These are phyloP conservation scores for Pelagia noctiluca DNA, from an alignment of 30 jellyfish, hydroid and myxozoan genomes.

Conservation along the genomic window DNA sequence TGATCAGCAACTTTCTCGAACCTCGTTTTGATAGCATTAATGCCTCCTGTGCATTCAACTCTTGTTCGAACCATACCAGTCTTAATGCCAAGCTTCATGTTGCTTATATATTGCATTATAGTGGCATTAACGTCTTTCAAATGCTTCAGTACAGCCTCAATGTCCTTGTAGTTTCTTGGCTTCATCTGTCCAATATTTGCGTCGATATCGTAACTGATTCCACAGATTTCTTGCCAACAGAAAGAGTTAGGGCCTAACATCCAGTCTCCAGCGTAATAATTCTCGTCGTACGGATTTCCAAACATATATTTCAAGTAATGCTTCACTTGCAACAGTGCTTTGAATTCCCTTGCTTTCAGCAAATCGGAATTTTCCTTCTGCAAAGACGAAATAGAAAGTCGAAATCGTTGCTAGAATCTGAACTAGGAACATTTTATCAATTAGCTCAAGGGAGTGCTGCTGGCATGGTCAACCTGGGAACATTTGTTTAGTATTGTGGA, in stretches of 20 bases:
- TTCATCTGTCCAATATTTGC: conserved; percentile 70
- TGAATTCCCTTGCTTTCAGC: conserved; percentile 91
- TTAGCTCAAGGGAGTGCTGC: too few relatives aligned
- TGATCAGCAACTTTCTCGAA: conserved; percentile 64
- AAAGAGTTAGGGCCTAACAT: conserved; percentile 90
- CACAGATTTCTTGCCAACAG: conserved; percentile 91
- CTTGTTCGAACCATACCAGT: conserved; percentile 93
- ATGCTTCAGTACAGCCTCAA: conserved; percentile 68
- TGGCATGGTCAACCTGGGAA: too few relatives aligned
- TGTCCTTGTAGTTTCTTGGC: conserved; percentile 72
- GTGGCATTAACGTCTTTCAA: conserved; percentile 70
- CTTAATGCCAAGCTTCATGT: conserved; percentile 84
- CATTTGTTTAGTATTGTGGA: too few relatives aligned
- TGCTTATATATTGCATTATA: conserved; percentile 62
- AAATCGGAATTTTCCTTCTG: conserved; percentile 78
- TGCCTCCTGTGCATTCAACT: conserved; percentile 86
- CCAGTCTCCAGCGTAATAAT: conserved; percentile 91
- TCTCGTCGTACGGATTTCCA: conserved; percentile 78
- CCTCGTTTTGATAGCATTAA: conserved; percentile 72
- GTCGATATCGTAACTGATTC: conserved; percentile 66
- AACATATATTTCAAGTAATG: conserved; percentile 86
- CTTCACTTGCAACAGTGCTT: conserved; percentile 75
- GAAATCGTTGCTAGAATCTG: too few relatives aligned
- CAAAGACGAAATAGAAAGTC: too few relatives aligned
- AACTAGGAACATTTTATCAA: too few relatives aligned